Evolutionary conservation across 2,113 vertebrate species (phyloP), one percentile per base, ranked within the genome.

Genomic region (Symphodus melops): DNA sequence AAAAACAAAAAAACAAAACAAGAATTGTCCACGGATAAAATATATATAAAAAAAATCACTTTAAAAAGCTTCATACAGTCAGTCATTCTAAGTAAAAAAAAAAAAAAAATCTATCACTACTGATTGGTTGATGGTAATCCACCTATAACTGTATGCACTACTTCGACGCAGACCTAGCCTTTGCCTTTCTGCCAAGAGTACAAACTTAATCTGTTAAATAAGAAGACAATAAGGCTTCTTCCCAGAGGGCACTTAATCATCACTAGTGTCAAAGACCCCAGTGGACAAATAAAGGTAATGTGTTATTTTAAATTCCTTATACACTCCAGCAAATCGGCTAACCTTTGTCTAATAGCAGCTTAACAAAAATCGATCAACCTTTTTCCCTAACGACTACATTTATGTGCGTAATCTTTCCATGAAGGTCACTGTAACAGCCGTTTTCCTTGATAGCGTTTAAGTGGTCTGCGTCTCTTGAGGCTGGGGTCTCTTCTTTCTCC

Each of bases 231-330:
- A 39, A 42, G 76, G 80, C 68, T 25, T 49, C 70, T 23, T 80
- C 81, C 79, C 25, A 52, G 28, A 10, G 33, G 49, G 72, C 59
- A 54, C 42, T 87, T 84, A 46, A 53, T 82, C 82, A 83, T 89
- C 54, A 71, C 61, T 52, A 63, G 48, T 60, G 60, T 77, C 70
- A 48, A 42, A 53, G 6, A 67, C 42, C 61, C 62, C 42, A 25
- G n/a, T 39, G 21, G 52, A 64, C 58, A 33, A 33, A 5, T 33
- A 33, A 33, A 33, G 28, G 17, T 42, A 61, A 11, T 25, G 39
- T 61, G 42, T 37, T 39, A 63, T 64, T 51, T 49, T 52, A 37
- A 73, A 33, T 33, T 72, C 25, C 17, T 58, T 8, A 58, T 76
- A 63, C 72, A 41, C 33, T 87, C 46, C 55, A 77, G 72, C 44